Evolutionary conservation across 2,888 invertebrate species (phyloP).

Genomic region (Chymomyza procnemis): DNA sequence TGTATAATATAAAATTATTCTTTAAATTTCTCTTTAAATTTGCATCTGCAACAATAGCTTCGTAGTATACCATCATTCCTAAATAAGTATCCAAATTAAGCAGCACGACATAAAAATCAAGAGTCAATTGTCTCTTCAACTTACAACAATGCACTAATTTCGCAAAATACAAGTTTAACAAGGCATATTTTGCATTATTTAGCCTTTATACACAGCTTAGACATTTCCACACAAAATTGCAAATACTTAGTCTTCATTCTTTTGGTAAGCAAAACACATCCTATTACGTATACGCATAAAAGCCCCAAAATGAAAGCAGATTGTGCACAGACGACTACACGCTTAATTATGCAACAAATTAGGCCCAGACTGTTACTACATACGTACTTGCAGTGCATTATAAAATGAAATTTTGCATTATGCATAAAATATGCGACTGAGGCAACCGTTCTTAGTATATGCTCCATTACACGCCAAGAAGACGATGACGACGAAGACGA

Average conservation of each 20-base stretch:
- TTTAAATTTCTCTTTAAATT: too few species aligned
- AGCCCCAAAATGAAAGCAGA: constrained; percentile 3
- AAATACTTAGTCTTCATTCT: background rate
- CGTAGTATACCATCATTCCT: too few species aligned
- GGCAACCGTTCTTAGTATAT: constrained; percentile 32
- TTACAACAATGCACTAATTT: too few species aligned
- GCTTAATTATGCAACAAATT: constrained; percentile 72
- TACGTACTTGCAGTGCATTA: constrained; percentile 31
- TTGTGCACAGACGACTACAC: constrained; percentile 53
- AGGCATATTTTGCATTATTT: too few species aligned
- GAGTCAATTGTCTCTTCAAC: too few species aligned
- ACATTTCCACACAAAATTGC: background rate
- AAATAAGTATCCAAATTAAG: too few species aligned
- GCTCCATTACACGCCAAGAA: constrained; percentile 63
- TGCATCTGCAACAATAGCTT: too few species aligned
- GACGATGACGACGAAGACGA: constrained; percentile 28
- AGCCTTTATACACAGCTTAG: background rate
- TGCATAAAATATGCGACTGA: constrained; percentile 56
- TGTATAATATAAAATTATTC: too few species aligned
- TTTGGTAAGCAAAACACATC: background rate
- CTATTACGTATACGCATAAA: background rate
- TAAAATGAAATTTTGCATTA: constrained; percentile 68
- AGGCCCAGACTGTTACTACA: constrained; percentile 40
- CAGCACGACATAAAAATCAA: too few species aligned
- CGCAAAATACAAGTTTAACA: too few species aligned